A percentile compares a stretch with the other conserved stretches of the same genome.
Conservation (phyloP, 2,113 vertebrate species). For the Nycticryphes semicollaris region DNA sequence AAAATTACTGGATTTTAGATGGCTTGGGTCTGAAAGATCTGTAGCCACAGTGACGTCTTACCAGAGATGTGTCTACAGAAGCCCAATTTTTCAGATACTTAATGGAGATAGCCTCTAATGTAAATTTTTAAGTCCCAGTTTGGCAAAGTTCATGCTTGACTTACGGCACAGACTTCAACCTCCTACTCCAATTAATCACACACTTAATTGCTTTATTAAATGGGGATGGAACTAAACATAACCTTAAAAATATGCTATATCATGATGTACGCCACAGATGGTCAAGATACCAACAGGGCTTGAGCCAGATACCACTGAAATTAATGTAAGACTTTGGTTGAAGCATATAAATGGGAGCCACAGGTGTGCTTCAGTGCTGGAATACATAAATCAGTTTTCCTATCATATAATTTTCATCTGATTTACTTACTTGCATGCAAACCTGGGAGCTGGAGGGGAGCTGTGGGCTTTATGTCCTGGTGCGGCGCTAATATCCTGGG, state of each 20-base stretch:
- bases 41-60: not conserved
- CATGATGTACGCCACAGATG: not conserved
- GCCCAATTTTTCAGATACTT: not conserved
- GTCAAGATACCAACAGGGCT: not conserved
- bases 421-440: slow-evolving; percentile 80
- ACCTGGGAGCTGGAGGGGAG: slow-evolving; percentile 67
- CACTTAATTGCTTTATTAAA: not conserved
- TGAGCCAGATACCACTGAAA: not conserved
- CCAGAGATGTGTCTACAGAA: not conserved
- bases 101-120: not conserved
- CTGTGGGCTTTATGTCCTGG: slow-evolving; percentile 73
- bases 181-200: not conserved
- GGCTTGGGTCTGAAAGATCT: not conserved
- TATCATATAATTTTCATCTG: not conserved
- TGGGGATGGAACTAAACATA: not conserved
- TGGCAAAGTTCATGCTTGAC: not conserved
- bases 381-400: not conserved
- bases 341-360: not conserved
- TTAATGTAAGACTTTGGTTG: not conserved
- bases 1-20: not conserved
- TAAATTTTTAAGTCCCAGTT: not conserved
- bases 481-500: slow-evolving; percentile 71
- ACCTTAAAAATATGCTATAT: not conserved
- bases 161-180: not conserved
- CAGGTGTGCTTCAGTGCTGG: not conserved